Evolutionary conservation across 1,140 invertebrate species (phyloP), one percentile per base, ranked within the genome.

Genomic region (Microplitis demolitor): DNA sequence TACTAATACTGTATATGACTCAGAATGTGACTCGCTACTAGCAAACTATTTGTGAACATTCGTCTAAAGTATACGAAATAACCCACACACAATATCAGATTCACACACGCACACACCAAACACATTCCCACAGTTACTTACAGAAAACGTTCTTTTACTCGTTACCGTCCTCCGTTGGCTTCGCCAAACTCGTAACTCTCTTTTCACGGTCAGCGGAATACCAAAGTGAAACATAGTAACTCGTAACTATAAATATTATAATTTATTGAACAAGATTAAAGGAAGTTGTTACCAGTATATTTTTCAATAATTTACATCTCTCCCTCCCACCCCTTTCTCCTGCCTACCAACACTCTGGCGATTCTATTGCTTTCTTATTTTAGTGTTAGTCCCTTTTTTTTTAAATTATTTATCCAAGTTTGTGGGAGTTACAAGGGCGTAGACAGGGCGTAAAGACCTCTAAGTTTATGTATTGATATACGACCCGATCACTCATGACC

Each of bases 41-140:
- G 5, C 39, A 73, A 56, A 76, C 74, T 73, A 76, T 76, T 76
- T 73, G 72, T 73, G 74, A 73, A 72, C 74, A 69, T 68, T 71
- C 60, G 64, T 67, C 66, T 56, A 69, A 68, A 67, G 45, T 31
- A 63, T 51, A 53, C 54, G 34, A 35, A 61, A 66, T 50, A 35
- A 51, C 31, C n/a, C 66, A 60, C 13, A 60, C 34, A 13, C 24
- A 24, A 24, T 24, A 0, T 24, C 24, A 24, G 24, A 24, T 24
- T 24, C 24, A 24, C 24, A 24, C 24, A 24, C 24, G 24, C 34
- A 39, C 53, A 56, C 2, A 35, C 14, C 3, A 61, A 31, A 61
- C 9, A 8, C 4, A 33, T 33, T 31, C 8, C 4, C 24, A 54
- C 45, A 67, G 45, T 24, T 16, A 54, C 51, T 16, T 3, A 51